Conservation (phyloP, 2,797 vertebrate species). For the Enteromius paludinosus region DNA sequence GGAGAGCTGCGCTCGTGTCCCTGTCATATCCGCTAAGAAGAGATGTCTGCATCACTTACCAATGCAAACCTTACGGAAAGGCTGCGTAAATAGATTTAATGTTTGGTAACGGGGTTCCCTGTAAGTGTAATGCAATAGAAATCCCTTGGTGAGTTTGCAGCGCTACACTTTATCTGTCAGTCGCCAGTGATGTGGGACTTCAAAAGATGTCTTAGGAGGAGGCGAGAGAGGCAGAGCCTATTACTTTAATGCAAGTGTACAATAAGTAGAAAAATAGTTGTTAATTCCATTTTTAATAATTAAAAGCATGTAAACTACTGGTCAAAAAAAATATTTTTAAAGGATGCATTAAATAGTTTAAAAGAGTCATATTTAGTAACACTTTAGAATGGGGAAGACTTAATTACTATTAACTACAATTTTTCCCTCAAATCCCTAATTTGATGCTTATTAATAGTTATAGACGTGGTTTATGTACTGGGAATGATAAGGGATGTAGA, state of each 20-base stretch:
- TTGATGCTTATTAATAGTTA: too few relatives aligned
- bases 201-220: background rate
- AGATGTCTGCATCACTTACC: conserved; percentile 32
- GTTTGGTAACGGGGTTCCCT: conserved; percentile 16
- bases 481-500: too few relatives aligned
- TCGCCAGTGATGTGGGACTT: background rate
- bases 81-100: conserved; percentile 1
- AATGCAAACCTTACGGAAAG: conserved; percentile 17
- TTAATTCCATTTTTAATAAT: background rate
- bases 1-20: conserved; percentile 5
- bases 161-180: conserved; percentile 13
- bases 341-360: background rate
- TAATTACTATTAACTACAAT: too few relatives aligned
- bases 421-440: too few relatives aligned
- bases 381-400: too few relatives aligned
- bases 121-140: conserved; percentile 22
- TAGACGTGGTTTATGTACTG: too few relatives aligned
- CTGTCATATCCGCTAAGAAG: conserved; percentile 30
- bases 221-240: too few relatives aligned
- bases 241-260: background rate
- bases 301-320: background rate
- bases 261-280: background rate
- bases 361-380: background rate
- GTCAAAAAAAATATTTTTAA: background rate
- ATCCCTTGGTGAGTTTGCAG: conserved; percentile 12